Evolutionary conservation across 2,113 vertebrate genomes (phyloP), one percentile per base, ranked within the genome.

Genomic region (Grammatotria lemairii): DNA sequence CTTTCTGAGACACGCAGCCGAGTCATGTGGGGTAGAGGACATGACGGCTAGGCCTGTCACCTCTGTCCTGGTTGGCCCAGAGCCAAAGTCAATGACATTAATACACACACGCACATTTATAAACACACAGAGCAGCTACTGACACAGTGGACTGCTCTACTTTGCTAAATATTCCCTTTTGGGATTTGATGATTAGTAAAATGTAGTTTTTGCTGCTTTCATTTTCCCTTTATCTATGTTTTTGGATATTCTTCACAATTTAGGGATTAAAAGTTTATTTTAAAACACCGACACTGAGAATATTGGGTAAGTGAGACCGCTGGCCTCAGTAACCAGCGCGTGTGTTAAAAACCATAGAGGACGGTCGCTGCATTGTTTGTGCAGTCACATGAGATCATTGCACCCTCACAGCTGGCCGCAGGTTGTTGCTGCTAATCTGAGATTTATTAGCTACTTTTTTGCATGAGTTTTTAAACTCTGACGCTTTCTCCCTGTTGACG

Each of bases 21-120:
- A 85, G 83, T 93, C 92, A 95, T 93, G 91, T 92, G 91, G 88
- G 82, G 86, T 83, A 26, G 57, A 57, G 89, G 89, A 87, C 85
- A 47, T 6, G 38, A 17, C 47, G 84, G 55, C 86, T 88, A 89
- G 60, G 73, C 80, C 83, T 26, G 58, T 86, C 31, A 88, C 91
- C 91, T 93, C 86, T 94, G 31, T 42, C 81, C 90, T 51, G 45
- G 14, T 95, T 92, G 93, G 91, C 90, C 84, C 51, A 4, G 58
- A 45, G 79, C 87, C 92, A 57, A 21, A 35, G 14, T 28, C 10
- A 33, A 45, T 87, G 65, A 89, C 81, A 51, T 51, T 78, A 78
- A 78, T 23, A 55, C n/a, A 51, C 54, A 28, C 40, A 31, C 26
- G 11, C 23, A 82, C 47, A 23, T 16, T 26, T 8, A 9, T 6